A percentile compares a stretch with the other conserved stretches of the same genome.
Evolutionary conservation across 2,888 invertebrate species (phyloP).

Genomic region (Panzeria rudis): DNA sequence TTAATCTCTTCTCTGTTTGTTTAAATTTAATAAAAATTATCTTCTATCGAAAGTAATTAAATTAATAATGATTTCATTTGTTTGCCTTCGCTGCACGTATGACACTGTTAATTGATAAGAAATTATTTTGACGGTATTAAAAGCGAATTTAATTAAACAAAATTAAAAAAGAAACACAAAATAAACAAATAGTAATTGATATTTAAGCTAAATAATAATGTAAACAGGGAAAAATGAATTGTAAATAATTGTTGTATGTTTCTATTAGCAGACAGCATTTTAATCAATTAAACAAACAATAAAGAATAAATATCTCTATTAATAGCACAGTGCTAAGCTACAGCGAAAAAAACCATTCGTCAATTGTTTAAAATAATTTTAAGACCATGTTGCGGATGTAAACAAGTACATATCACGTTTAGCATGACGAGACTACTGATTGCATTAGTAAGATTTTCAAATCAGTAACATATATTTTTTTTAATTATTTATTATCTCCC

Average conservation of each 20-base stretch:
- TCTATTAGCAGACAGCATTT: neutral
- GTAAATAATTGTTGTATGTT: neutral
- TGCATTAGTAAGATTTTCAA: no score
- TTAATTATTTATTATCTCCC: no score
- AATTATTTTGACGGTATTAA: slow-evolving; percentile 14
- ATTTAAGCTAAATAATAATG: slow-evolving; percentile 30
- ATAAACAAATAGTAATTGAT: slow-evolving; percentile 13
- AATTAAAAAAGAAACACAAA: neutral
- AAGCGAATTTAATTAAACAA: slow-evolving; percentile 1
- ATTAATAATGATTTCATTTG: neutral
- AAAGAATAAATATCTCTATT: neutral
- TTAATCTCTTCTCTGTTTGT: neutral
- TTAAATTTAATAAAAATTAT: slow-evolving; percentile 7
- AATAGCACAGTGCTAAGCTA: neutral
- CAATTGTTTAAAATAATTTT: neutral
- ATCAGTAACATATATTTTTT: no score
- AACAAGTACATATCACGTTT: no score
- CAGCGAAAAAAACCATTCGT: neutral
- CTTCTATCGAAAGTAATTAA: slow-evolving; percentile 19
- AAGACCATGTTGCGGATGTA: no score
- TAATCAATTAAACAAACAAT: neutral
- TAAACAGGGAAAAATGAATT: slow-evolving; percentile 9
- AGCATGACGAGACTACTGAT: no score
- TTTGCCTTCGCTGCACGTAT: neutral
- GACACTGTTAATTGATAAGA: slow-evolving; percentile 31